These are phyloP conservation scores for Lucifuga dentata DNA, from an alignment of 2,113 vertebrate genomes.

Conservation along the genomic window DNA sequence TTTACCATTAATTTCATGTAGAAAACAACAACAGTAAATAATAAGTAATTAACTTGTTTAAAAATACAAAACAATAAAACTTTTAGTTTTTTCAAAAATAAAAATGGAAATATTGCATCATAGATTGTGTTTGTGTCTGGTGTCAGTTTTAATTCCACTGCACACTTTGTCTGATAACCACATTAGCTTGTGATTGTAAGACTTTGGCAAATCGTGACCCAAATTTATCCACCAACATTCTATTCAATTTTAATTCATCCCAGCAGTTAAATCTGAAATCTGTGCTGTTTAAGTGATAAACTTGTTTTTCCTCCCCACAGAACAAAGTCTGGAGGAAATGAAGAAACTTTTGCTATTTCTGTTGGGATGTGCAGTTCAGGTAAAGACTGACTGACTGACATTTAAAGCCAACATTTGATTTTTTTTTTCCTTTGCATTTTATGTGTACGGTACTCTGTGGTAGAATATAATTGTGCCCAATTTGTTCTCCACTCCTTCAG, in stretches of 20 bases:
- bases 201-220: slow-evolving; percentile 58
- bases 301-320: slow-evolving; percentile 73
- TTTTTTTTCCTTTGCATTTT: not conserved
- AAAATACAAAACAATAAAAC: not conserved
- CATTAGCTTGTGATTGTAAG: slow-evolving; percentile 36
- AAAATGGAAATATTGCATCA: not conserved
- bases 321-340: slow-evolving; percentile 92
- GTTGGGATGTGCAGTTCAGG: slow-evolving; percentile 95
- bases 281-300: slow-evolving; percentile 15
- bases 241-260: slow-evolving; percentile 28
- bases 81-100: not conserved
- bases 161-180: slow-evolving; percentile 41
- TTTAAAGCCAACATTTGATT: not conserved
- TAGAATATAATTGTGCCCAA: too few relatives aligned
- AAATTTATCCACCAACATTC: slow-evolving; percentile 41
- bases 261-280: too few relatives aligned
- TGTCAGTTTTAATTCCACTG: slow-evolving; percentile 37
- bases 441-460: too few relatives aligned
- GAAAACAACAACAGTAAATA: not conserved
- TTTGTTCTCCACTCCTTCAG: too few relatives aligned
- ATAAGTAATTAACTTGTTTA: not conserved
- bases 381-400: slow-evolving; percentile 46
- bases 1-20: not conserved
- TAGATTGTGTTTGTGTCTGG: not conserved
- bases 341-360: slow-evolving; percentile 92